These are phyloP conservation scores for Agonopterix arenella DNA, from an alignment of 2,888 invertebrate species.

Conservation along the genomic window DNA sequence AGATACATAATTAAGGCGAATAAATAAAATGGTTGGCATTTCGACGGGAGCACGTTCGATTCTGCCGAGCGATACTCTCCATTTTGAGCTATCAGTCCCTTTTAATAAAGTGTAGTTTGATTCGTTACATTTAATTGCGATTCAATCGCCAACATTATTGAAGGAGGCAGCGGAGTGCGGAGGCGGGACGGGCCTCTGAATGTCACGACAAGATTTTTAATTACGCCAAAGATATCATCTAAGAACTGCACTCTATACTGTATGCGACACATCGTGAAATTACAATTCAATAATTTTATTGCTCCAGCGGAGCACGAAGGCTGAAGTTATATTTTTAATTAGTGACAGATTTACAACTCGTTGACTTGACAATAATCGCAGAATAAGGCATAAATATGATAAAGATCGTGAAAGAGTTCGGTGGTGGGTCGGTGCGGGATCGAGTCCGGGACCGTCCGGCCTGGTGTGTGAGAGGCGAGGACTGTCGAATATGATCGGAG, in stretches of 20 bases:
- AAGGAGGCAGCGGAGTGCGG: conserved; percentile 65
- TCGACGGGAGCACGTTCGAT: conserved; percentile 75
- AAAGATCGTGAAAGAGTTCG: not conserved
- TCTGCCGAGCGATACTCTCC: conserved; percentile 52
- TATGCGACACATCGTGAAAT: conserved; percentile 62
- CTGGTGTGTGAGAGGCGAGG: conserved; percentile 13
- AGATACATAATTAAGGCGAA: conserved; percentile 77
- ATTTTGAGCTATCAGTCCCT: conserved; percentile 71
- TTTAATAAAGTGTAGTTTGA: conserved; percentile 74
- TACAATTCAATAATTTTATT: conserved; percentile 61
- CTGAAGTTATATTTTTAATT: conserved; percentile 40
- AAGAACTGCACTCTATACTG: conserved; percentile 59
- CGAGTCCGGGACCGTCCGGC: conserved; percentile 4
- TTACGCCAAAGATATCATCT: conserved; percentile 74
- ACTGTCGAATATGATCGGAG: conserved; percentile 68
- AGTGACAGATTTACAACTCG: conserved; percentile 44
- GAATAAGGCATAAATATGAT: not conserved
- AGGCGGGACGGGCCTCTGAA: conserved; percentile 70
- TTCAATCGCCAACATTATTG: conserved; percentile 75
- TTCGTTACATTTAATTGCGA: conserved; percentile 73
- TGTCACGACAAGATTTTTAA: conserved; percentile 78
- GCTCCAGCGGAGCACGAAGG: not conserved
- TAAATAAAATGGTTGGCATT: conserved; percentile 78
- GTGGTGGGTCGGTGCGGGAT: not conserved
- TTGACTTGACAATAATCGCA: conserved; percentile 17